These are phyloP conservation scores for Chrysopilus asiliformis DNA, from an alignment of 2,888 invertebrate genomes.

Conservation along the genomic window DNA sequence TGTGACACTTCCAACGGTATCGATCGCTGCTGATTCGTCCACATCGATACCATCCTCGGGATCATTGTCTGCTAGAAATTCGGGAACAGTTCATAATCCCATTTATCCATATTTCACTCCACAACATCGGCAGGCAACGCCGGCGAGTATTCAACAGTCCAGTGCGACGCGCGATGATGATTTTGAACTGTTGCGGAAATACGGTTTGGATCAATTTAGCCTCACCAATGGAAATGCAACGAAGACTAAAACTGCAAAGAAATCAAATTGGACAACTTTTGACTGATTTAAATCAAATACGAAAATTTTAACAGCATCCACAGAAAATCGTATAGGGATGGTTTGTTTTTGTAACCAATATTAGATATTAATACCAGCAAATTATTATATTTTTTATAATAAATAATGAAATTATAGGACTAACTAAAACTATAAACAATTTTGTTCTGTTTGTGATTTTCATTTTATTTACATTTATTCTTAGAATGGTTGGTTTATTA, in stretches of 20 bases:
- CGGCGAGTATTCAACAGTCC: constrained; percentile 5
- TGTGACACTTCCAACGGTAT: neutral
- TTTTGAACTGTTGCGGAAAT: constrained; percentile 32
- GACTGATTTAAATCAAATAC: too few species aligned
- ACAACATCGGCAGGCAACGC: constrained; percentile 22
- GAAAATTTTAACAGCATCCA: too few species aligned
- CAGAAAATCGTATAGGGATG: too few species aligned
- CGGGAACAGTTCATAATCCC: constrained; percentile 6
- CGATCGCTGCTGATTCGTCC: neutral
- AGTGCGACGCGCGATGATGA: constrained; percentile 27
- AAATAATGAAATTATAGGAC: too few species aligned
- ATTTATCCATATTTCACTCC: constrained; percentile 39
- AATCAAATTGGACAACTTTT: constrained; percentile 8
- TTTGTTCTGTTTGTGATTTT: too few species aligned
- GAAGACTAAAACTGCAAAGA: neutral
- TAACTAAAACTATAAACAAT: too few species aligned
- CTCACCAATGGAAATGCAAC: constrained; percentile 18
- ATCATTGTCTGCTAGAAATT: neutral
- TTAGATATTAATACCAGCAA: too few species aligned
- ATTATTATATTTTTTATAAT: too few species aligned
- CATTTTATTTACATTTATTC: too few species aligned
- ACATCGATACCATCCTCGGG: constrained; percentile 3
- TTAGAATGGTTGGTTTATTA: too few species aligned
- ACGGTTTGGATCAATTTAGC: constrained; percentile 34
- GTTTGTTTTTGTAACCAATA: too few species aligned